Percentiles rank a stretch among this genome's conserved stretches.
These are phyloP conservation scores for Hyalella azteca DNA, from an alignment of 2,888 invertebrate genomes.

Conservation along the genomic window DNA sequence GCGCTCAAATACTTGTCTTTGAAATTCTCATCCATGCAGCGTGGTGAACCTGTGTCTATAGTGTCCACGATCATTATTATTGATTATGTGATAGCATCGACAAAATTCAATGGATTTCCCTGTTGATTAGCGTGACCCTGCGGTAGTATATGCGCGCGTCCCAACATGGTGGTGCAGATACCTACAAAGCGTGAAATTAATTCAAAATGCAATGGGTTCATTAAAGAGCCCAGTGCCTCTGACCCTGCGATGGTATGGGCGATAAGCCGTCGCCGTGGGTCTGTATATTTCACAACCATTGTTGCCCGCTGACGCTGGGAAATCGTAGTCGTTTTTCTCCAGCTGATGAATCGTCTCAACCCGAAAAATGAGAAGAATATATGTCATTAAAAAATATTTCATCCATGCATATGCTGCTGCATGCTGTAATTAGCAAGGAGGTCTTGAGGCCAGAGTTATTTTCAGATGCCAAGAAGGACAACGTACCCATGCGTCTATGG, in stretches of 20 bases:
- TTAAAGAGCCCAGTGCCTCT: background rate
- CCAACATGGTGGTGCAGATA: background rate
- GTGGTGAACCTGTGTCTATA: too few species aligned
- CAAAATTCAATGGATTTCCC: background rate
- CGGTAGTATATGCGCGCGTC: constrained; percentile 1
- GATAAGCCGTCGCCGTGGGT: constrained; percentile 4
- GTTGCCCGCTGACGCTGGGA: constrained; percentile 5
- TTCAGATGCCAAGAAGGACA: too few species aligned
- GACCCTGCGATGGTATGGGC: background rate
- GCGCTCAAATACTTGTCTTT: too few species aligned
- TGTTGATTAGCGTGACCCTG: constrained; percentile 7
- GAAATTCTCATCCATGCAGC: too few species aligned
- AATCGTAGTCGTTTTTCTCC: constrained; percentile 33
- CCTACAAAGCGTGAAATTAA: constrained; percentile 28
- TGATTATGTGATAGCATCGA: too few species aligned
- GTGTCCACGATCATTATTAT: too few species aligned
- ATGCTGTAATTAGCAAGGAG: background rate
- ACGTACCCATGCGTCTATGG: too few species aligned
- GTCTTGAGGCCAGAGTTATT: background rate
- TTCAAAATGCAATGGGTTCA: constrained; percentile 30
- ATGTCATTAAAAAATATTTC: background rate
- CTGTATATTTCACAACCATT: constrained; percentile 27
- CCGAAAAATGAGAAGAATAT: constrained; percentile 1
- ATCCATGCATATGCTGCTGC: background rate
- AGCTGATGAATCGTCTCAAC: constrained; percentile 16